These are phyloP conservation scores for Melanophora roralis DNA, from an alignment of 2,888 invertebrate species.

Conservation along the genomic window DNA sequence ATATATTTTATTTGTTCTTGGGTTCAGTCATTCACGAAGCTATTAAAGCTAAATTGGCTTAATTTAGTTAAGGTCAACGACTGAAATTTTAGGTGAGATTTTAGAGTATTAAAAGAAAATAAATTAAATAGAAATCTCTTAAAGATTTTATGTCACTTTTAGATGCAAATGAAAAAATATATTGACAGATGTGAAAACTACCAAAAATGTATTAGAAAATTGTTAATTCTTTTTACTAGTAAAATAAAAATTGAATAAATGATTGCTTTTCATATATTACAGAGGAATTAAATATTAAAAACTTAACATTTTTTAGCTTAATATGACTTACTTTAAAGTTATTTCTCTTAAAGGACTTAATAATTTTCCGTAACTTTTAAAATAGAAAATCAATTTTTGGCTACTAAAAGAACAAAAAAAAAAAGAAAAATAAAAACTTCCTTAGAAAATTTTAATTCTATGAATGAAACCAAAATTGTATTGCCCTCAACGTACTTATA, in stretches of 20 bases:
- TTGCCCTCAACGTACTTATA: not conserved
- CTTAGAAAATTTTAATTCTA: conserved; percentile 12
- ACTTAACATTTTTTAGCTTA: too few relatives aligned
- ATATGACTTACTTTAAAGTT: too few relatives aligned
- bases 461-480: conserved; percentile 18
- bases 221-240: too few relatives aligned
- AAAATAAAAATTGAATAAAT: too few relatives aligned
- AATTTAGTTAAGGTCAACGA: conserved; percentile 27
- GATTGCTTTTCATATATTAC: too few relatives aligned
- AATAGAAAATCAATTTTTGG: conserved; percentile 14
- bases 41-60: conserved; percentile 20
- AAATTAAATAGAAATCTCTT: not conserved
- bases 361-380: not conserved
- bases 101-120: conserved; percentile 1
- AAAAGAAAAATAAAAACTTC: not conserved
- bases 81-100: conserved; percentile 33
- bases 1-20: conserved; percentile 30
- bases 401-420: conserved; percentile 1
- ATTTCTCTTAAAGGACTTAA: too few relatives aligned
- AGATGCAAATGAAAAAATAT: not conserved
- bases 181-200: not conserved
- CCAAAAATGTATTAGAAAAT: too few relatives aligned
- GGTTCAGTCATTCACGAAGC: not conserved
- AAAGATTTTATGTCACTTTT: conserved; percentile 9
- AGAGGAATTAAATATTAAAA: too few relatives aligned